These are phyloP conservation scores for Apamea epomidion DNA, from an alignment of 2,888 invertebrate genomes.

Conservation along the genomic window DNA sequence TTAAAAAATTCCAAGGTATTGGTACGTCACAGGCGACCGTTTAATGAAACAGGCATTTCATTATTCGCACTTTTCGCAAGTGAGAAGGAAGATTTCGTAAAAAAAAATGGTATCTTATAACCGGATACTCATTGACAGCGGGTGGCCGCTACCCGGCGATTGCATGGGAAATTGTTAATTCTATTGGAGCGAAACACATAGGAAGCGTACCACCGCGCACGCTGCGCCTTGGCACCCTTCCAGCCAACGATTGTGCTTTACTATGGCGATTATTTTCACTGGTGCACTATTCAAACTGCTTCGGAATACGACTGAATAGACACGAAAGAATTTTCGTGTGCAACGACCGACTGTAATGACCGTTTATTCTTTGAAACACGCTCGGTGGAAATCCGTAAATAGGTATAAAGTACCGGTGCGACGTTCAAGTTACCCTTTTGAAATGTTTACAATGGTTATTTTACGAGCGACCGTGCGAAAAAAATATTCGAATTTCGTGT, in stretches of 20 bases:
- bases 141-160: slow-evolving; percentile 70
- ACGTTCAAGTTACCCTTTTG: slow-evolving; percentile 57
- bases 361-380: slow-evolving; percentile 76
- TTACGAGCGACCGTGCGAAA: slow-evolving; percentile 43
- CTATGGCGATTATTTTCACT: slow-evolving; percentile 85
- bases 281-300: slow-evolving; percentile 82
- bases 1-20: background rate
- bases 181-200: slow-evolving; percentile 85
- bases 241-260: slow-evolving; percentile 86
- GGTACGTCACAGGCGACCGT: background rate
- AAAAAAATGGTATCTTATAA: slow-evolving; percentile 32
- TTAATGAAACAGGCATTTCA: slow-evolving; percentile 12
- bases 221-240: slow-evolving; percentile 82
- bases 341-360: slow-evolving; percentile 79
- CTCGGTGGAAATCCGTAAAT: slow-evolving; percentile 66
- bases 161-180: slow-evolving; percentile 85
- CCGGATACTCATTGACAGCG: slow-evolving; percentile 71
- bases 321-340: slow-evolving; percentile 82
- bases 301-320: slow-evolving; percentile 78
- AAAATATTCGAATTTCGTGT: slow-evolving; percentile 13
- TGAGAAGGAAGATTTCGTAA: background rate
- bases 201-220: slow-evolving; percentile 77
- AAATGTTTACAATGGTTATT: slow-evolving; percentile 64
- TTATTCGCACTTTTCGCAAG: background rate
- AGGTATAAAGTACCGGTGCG: slow-evolving; percentile 61